Evolutionary conservation across 2,113 vertebrate genomes (phyloP).

Genomic region (Alectura lathami): DNA sequence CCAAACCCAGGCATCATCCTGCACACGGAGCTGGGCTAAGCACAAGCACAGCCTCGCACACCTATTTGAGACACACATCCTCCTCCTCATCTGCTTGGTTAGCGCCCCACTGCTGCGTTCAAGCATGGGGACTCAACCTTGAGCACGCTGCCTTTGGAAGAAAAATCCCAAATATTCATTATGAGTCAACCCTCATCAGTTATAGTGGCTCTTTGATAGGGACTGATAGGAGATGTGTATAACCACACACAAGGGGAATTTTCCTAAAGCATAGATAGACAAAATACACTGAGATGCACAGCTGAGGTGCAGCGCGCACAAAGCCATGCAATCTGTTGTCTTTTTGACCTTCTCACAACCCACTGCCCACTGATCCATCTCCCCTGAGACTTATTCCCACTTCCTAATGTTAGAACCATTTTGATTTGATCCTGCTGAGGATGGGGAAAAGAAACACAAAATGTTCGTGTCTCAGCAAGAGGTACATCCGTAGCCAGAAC

Average conservation of each 20-base stretch:
- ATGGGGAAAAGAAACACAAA: background rate
- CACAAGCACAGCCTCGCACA: rapidly evolving
- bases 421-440: background rate
- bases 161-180: background rate
- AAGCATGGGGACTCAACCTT: rapidly evolving
- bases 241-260: background rate
- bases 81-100: background rate
- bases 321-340: background rate
- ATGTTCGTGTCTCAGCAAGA: background rate
- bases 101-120: background rate
- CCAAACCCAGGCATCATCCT: background rate
- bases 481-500: background rate
- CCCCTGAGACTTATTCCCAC: background rate
- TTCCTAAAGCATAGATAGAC: background rate
- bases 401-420: background rate
- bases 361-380: background rate
- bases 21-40: too few species aligned
- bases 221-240: background rate
- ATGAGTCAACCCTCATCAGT: background rate
- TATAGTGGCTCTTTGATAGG: background rate
- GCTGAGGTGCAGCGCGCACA: background rate
- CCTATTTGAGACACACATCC: background rate
- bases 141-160: rapidly evolving
- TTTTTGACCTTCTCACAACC: background rate
- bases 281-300: background rate